Conservation (phyloP, 2,888 invertebrate species). For the Spialia ferax region DNA sequence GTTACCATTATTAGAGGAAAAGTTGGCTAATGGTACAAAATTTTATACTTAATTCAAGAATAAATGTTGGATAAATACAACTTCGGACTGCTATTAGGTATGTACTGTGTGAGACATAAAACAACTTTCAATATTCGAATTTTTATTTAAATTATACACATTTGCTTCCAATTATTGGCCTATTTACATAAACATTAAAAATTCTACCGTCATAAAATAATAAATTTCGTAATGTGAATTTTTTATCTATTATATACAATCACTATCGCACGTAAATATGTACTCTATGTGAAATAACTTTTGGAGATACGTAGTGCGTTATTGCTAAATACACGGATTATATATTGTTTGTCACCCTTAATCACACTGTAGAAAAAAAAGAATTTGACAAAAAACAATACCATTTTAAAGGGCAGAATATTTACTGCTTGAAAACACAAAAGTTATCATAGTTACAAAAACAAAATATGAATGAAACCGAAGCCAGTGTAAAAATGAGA, state of each 20-base stretch:
- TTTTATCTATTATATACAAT: conserved; percentile 53
- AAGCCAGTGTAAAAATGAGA: conserved; percentile 11
- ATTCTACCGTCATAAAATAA: conserved; percentile 75
- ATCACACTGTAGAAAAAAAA: conserved; percentile 10
- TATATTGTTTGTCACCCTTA: conserved; percentile 14
- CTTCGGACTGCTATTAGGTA: too few species aligned
- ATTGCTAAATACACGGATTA: conserved; percentile 43
- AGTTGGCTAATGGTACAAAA: too few species aligned
- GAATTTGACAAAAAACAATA: neutral
- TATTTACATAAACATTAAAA: conserved; percentile 76
- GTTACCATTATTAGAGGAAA: too few species aligned
- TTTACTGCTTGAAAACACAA: neutral
- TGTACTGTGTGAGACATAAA: too few species aligned
- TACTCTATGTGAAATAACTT: conserved; percentile 32
- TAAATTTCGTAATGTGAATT: conserved; percentile 54
- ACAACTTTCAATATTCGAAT: conserved; percentile 51
- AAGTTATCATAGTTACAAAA: neutral
- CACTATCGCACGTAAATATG: conserved; percentile 42
- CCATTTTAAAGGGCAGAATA: neutral
- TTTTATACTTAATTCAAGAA: too few species aligned
- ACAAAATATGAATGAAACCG: neutral
- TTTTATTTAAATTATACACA: conserved; percentile 77
- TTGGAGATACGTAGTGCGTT: conserved; percentile 35
- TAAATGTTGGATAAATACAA: too few species aligned
- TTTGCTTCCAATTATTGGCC: conserved; percentile 70